phyloP scores from a whole-genome alignment of 2,113 vertebrate genomes.

The Hylia prasina region DNA sequence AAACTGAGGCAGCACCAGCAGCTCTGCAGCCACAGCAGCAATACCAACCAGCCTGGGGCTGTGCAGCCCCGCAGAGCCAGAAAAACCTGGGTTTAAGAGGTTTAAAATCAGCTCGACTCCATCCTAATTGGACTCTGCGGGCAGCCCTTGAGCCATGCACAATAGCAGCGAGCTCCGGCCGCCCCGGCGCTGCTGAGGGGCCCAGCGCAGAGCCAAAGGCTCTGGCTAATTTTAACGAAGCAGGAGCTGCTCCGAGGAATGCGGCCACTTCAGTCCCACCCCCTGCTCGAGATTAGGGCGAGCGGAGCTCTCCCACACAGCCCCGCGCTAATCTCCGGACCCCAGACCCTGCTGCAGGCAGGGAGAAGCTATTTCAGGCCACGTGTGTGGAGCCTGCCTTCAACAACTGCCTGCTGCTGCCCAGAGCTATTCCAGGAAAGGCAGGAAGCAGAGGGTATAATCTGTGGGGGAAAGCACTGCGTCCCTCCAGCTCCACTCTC shows the following conservation, averaged over 20 bases:
- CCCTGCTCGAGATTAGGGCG: background rate
- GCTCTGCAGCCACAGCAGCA: background rate
- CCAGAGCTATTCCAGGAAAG: conserved; percentile 40
- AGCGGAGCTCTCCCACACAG: background rate
- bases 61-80: background rate
- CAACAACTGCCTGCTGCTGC: background rate
- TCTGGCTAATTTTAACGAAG: conserved; percentile 2
- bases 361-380: conserved; percentile 30
- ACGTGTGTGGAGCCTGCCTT: background rate
- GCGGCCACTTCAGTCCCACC: background rate
- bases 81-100: background rate
- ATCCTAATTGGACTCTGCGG: background rate
- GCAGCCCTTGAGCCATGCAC: background rate
- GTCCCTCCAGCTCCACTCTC: background rate
- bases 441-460: conserved; percentile 11
- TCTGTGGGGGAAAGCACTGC: background rate
- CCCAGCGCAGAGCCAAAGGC: accelerated
- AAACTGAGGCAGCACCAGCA: background rate
- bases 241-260: background rate
- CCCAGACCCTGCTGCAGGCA: background rate
- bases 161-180: background rate
- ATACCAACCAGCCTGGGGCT: background rate
- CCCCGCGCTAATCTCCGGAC: background rate
- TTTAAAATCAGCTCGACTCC: background rate
- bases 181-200: background rate